Conservation (phyloP, 2,113 vertebrate genomes). For the Catharus bicknelli region DNA sequence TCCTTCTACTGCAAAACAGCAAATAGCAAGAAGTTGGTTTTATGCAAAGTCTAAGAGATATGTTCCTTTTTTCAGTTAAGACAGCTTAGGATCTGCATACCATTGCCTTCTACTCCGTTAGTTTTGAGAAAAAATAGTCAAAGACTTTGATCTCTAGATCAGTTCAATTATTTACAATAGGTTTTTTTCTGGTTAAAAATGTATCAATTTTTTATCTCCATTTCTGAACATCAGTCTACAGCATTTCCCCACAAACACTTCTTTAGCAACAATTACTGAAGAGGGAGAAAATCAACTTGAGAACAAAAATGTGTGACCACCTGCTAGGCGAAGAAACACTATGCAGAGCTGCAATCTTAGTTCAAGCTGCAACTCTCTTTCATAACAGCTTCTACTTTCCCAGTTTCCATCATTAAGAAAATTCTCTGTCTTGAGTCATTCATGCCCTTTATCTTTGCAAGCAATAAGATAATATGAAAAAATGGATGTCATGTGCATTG, state of each 20-base stretch:
- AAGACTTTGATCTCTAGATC: neutral
- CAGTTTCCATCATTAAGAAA: neutral
- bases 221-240: neutral
- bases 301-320: neutral
- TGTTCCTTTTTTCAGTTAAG: neutral
- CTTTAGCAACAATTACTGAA: neutral
- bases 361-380: neutral
- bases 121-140: neutral
- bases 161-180: neutral
- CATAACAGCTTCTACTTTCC: neutral
- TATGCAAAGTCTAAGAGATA: neutral
- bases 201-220: rapidly evolving
- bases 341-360: neutral
- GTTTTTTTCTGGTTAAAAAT: neutral
- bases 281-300: neutral
- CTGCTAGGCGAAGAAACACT: neutral
- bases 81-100: neutral
- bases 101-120: neutral
- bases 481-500: rapidly evolving
- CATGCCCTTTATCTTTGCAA: neutral
- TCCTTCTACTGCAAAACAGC: neutral
- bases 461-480: neutral
- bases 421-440: neutral
- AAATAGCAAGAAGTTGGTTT: neutral
- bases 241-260: neutral